Evolutionary conservation across 2,797 vertebrate species (phyloP), one percentile per base, ranked within the genome.

Genomic region (Poliocrania exsul): DNA sequence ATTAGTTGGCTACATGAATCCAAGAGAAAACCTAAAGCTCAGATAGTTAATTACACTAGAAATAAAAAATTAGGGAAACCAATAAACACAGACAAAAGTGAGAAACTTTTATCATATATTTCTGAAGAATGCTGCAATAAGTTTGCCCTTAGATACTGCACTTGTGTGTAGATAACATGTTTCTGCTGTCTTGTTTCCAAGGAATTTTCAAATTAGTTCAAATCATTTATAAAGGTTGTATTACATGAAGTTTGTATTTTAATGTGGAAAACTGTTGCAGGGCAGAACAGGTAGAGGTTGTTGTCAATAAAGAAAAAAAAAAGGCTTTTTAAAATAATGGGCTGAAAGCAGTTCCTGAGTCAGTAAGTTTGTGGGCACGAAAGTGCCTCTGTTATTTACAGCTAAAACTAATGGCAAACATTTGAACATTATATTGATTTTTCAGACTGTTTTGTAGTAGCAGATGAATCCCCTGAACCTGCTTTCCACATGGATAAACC

Each of bases 1-100:
- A 26, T 98, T 26, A 98, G 98, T n/a, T 99, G 99, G 99, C 96
- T 99, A 23, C 98, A 72, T 56, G 98, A 99, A 61, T 98, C 98
- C 6, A 97, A 88, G 86, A 97, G 94, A 90, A 99, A 98, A 93
- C 79, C 98, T 54, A 99, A 99, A 96, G 97, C 98, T 44, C 98
- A 98, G 93, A 92, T 99, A 50, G 71, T 91, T 62, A 98, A 98
- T 89, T 99, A 99, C 81, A 97, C 98, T 90, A 98, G 98, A 95
- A 98, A 95, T 84, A 98, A 93, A 94, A 97, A 92, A 37, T 13
- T 31, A 37, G 78, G 74, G 88, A 96, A 84, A 70, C 51, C 49
- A 46, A 65, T 67, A 83, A 89, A 3, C 20, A 51, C 58, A 73
- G 62, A 71, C 73, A 78, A 96, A 97, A 96, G 98, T 98, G 97